Evolutionary conservation across 2,888 invertebrate genomes (phyloP), one percentile per base, ranked within the genome.

Genomic region (Muscina levida): DNA sequence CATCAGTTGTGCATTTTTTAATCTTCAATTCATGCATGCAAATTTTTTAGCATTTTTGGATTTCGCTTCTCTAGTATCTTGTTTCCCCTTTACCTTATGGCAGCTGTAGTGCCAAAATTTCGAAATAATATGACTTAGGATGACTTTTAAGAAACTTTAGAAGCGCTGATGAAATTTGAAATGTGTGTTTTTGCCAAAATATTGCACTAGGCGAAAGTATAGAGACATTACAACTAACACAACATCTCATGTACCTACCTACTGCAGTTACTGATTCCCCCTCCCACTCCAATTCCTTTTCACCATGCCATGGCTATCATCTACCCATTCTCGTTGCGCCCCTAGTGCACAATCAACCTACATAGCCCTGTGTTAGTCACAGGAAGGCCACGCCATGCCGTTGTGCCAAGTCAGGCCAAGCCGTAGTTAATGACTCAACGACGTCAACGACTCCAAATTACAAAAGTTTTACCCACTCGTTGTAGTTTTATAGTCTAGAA

Each of bases 151-250:
- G 46, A 48, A 48, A 57, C 51, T 57, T 56, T 62, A 72, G 51
- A 75, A 68, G 76, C 76, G 76, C 75, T 75, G 56, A 59, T 37
- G 62, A 66, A 66, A n/a, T n/a, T n/a, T 66, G 68, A 19, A n/a
- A 72, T 76, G 73, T 77, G 65, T 57, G 72, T 65, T 80, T 75
- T 77, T 77, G 72, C 72, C 77, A 77, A 80, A 72, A 72, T n/a
- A 31, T 62, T 42, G 15, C 11, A 65, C 31, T 31, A 31, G 31
- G 31, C 31, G 31, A 31, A 31, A 31, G 31, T 31, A 31, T 31
- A 31, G 4, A 31, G 31, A 5, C 31, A 31, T 31, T 31, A 57
- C 19, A 57, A 26, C 22, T 24, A 19, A 24, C 22, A 22, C 11
- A 19, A 22, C 11, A 13, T 31, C 48, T 31, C 15, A 66, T 66